These are phyloP conservation scores for Pygoscelis antarcticus DNA, from an alignment of 2,113 vertebrate genomes.

Conservation along the genomic window DNA sequence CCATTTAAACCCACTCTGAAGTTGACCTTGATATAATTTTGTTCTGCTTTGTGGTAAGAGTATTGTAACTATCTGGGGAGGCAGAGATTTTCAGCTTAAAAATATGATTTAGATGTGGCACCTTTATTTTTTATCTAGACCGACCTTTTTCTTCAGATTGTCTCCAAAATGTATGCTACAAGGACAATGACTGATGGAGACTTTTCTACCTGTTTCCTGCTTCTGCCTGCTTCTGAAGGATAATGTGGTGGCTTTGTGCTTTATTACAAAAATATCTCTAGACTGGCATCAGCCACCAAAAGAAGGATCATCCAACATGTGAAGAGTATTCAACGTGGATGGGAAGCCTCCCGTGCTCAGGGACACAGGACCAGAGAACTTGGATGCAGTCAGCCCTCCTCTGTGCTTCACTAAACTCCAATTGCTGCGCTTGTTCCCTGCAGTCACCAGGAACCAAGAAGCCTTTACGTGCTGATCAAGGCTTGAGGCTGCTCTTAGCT, in stretches of 20 bases:
- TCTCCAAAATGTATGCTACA: not conserved
- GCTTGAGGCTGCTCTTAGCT: not conserved
- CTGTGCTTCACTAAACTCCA: not conserved
- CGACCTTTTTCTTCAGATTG: not conserved
- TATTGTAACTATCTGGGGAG: not conserved
- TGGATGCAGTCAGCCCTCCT: rapidly evolving
- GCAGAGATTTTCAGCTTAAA: not conserved
- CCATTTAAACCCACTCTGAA: not conserved
- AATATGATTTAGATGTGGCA: not conserved
- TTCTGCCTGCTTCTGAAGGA: not conserved
- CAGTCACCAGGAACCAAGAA: not conserved
- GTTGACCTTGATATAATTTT: slow-evolving; percentile 5
- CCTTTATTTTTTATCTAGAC: not conserved
- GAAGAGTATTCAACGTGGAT: not conserved
- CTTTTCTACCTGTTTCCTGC: not conserved
- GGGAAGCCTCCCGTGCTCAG: not conserved
- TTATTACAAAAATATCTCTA: not conserved
- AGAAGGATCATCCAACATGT: not conserved
- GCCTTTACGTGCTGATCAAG: not conserved
- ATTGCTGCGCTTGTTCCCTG: rapidly evolving
- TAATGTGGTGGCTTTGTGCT: not conserved
- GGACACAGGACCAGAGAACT: not conserved
- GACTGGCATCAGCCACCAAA: not conserved
- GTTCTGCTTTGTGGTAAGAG: not conserved
- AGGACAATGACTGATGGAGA: not conserved